These are phyloP conservation scores for Hypotaenidia okinawae DNA, from an alignment of 2,797 vertebrate genomes.

Conservation along the genomic window DNA sequence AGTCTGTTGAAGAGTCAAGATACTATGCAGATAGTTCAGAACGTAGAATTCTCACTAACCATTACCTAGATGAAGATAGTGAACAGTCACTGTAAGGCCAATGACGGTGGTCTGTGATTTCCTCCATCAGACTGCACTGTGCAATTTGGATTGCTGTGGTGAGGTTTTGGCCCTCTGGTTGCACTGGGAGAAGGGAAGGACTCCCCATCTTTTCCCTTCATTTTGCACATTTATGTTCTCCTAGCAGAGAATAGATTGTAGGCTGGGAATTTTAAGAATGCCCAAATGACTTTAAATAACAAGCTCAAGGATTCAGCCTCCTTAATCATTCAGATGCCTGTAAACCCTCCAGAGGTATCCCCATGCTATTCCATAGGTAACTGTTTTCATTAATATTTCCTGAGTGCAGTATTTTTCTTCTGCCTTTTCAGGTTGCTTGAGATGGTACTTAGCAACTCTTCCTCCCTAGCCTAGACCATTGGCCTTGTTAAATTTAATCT, in stretches of 20 bases:
- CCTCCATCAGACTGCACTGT: not conserved
- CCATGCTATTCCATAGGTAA: not conserved
- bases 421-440: not conserved
- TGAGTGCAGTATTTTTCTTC: not conserved
- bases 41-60: constrained; percentile 26
- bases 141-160: not conserved
- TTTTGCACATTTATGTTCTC: not conserved
- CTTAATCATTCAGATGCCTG: not conserved
- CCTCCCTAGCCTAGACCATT: not conserved
- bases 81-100: not conserved
- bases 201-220: not conserved
- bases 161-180: not conserved
- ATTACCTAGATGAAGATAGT: constrained; percentile 3
- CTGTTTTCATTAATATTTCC: not conserved
- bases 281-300: not conserved
- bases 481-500: constrained; percentile 17
- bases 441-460: not conserved
- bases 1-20: not conserved
- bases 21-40: constrained; percentile 47
- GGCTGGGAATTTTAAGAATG: not conserved
- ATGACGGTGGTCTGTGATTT: not conserved
- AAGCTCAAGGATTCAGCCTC: not conserved
- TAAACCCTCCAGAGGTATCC: not conserved
- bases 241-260: not conserved
- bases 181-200: not conserved